Conservation (phyloP, 2,797 vertebrate genomes). For the Gallirallus australis region DNA sequence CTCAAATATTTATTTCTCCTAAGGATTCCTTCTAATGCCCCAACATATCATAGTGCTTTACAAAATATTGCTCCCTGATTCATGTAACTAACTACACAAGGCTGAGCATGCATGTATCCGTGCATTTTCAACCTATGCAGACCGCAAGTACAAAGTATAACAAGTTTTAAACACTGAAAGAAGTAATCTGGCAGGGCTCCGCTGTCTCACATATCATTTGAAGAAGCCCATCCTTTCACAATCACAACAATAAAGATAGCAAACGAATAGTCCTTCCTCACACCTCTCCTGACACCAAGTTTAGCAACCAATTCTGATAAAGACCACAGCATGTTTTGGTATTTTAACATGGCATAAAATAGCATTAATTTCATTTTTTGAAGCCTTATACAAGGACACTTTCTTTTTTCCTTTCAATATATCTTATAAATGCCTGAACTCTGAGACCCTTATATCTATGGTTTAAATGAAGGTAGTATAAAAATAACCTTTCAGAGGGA, state of each 20-base stretch:
- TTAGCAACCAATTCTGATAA: background rate
- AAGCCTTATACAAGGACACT: background rate
- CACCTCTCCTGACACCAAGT: background rate
- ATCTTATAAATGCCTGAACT: background rate
- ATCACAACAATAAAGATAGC: background rate
- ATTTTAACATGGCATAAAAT: background rate
- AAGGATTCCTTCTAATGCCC: background rate
- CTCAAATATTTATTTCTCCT: slow-evolving; percentile 25
- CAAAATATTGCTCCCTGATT: background rate
- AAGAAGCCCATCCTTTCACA: background rate
- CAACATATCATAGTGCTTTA: background rate
- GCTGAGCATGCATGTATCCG: background rate
- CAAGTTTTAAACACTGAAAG: background rate
- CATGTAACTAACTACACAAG: background rate
- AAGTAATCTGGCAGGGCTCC: background rate
- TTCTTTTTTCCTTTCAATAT: background rate
- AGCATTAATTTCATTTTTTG: background rate
- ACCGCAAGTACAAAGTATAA: background rate
- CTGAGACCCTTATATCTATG: background rate
- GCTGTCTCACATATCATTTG: background rate
- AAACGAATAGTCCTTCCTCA: background rate
- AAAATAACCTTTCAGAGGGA: slow-evolving; percentile 16
- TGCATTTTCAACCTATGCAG: background rate
- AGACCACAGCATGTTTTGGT: background rate
- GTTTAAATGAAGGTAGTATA: background rate